Base-by-base conservation (phyloP, 2,888 invertebrate genomes). In the Troilus luridus region DNA sequence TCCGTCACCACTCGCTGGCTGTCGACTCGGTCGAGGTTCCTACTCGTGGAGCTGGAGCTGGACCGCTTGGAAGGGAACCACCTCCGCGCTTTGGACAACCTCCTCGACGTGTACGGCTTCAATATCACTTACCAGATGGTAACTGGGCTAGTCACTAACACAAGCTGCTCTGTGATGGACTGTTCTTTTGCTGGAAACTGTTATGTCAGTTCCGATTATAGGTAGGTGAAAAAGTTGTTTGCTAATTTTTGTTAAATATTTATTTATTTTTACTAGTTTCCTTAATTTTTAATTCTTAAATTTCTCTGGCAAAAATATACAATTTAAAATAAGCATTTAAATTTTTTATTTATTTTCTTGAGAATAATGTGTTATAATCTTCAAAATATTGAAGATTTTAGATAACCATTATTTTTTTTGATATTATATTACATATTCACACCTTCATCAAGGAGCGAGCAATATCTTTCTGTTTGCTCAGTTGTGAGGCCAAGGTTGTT, bases 81-180 rank as follows among this genome's bases (percentile, higher is more conserved):
- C 94, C 95, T 98, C 91, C 95, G 98, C 11, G 98, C 98, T 0
- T 95, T 98, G 92, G 96, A 97, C 93, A 96, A 97, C 91, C 95
- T 98, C 60, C 95, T 98, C 92, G 97, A 98, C 92, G 97, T 98
- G 67, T 98, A 97, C 94, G 98, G 98, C n/a, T 98, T 98, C 95
- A 98, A 98, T 94, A 96, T 98, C 93, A 98, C 98, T 58, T 98
- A 98, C 94, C 97, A 98, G 94, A 96, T 98, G 93, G 95, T 95
- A 90, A 94, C 95, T 21, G 88, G 88, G 11, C 85, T 89, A 11
- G 92, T 92, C 27, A 92, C 93, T 8, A 92, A 93, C 88, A 92
- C 92, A 88, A 92, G 92, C 58, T 98, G 98, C 94, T 97, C 97
- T 92, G 96, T 97, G 91, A 95, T 96, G 93, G 96, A 96, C 93